These are phyloP conservation scores for Hiodon alosoides DNA, from an alignment of 2,113 vertebrate species.

Conservation along the genomic window DNA sequence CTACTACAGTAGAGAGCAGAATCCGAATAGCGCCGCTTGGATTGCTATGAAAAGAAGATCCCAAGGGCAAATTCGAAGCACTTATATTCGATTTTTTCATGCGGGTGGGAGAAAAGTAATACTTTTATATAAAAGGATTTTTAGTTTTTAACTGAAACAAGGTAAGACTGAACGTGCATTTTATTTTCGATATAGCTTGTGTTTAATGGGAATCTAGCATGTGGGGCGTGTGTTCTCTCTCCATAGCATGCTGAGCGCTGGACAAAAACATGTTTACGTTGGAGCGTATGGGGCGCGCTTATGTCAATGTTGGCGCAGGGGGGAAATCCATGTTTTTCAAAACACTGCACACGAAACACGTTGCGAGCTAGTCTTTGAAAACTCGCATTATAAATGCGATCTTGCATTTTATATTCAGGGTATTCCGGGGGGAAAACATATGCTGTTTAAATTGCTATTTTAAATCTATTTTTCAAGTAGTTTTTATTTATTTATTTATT, in stretches of 20 bases:
- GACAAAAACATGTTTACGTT: constrained; percentile 64
- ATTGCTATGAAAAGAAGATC: constrained; percentile 29
- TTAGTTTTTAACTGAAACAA: constrained; percentile 19
- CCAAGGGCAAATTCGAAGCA: constrained; percentile 48
- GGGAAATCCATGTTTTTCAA: no score
- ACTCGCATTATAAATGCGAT: no score
- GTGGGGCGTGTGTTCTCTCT: constrained; percentile 9
- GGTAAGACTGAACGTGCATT: constrained; percentile 35
- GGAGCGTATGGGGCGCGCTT: constrained; percentile 20
- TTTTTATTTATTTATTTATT: no score
- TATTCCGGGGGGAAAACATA: no score
- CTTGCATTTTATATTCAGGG: no score
- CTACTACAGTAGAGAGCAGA: constrained; percentile 50
- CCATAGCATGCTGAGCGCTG: constrained; percentile 35
- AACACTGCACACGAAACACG: no score
- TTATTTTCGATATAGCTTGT: constrained; percentile 1
- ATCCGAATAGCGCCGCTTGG: constrained; percentile 46
- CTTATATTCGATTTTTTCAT: background rate
- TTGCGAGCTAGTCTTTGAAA: no score
- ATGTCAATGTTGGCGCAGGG: no score
- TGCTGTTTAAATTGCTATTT: no score
- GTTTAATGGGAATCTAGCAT: constrained; percentile 1
- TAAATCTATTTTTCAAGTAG: no score
- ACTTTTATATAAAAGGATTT: constrained; percentile 6
- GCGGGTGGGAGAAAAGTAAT: constrained; percentile 16